phyloP scores from a whole-genome alignment of 2,113 vertebrate species.

The Atrichornis clamosus region DNA sequence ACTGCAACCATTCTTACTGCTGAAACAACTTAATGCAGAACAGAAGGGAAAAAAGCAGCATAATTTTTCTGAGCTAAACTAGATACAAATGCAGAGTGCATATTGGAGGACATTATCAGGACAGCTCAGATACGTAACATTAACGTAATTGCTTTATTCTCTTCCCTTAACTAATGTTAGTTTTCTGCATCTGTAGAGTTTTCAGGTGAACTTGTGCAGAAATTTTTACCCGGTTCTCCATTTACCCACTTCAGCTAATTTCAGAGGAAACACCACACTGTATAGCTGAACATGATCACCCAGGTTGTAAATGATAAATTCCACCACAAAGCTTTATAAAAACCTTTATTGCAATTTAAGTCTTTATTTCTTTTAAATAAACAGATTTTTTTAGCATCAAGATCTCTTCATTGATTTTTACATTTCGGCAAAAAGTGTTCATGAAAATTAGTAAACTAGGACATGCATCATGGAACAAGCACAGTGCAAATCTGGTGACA shows the following conservation, averaged over 20 bases:
- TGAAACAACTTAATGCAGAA: neutral
- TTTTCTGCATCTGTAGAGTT: neutral
- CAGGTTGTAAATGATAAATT: constrained; percentile 9
- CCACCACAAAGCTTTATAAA: constrained; percentile 5
- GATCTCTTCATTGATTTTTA: constrained; percentile 16
- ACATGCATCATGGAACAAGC: neutral
- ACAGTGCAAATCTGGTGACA: neutral
- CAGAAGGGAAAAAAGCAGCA: neutral
- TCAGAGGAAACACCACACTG: neutral
- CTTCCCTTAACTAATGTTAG: neutral
- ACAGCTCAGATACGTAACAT: neutral
- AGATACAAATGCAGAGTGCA: neutral
- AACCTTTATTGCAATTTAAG: constrained; percentile 47
- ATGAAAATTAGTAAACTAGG: constrained; percentile 14
- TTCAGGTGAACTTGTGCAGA: neutral
- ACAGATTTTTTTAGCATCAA: neutral
- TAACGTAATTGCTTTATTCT: neutral
- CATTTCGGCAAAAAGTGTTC: neutral
- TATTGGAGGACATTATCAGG: neutral
- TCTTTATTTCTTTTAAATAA: constrained; percentile 25
- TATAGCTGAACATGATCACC: neutral
- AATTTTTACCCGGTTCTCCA: neutral
- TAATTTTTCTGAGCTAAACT: neutral
- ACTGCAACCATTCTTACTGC: neutral
- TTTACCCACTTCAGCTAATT: neutral